Base-by-base conservation (phyloP, 2,113 vertebrate species). In the Strix aluco region DNA sequence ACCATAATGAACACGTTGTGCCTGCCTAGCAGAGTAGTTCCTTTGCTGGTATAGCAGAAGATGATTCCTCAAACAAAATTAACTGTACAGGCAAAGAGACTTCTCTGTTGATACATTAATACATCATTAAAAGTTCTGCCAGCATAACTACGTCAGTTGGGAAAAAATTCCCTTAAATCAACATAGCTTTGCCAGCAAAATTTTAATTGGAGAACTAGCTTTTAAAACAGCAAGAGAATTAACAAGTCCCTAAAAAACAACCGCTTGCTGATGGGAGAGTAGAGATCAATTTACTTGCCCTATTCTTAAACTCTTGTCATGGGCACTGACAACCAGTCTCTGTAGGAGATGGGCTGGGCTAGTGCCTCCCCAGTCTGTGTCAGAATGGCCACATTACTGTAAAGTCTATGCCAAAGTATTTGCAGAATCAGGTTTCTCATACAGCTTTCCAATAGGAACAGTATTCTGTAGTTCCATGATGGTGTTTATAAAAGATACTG, bases 151-250 rank as follows among this genome's bases (percentile, higher is more conserved):
- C 75, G 81, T 93, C 88, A 90, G 22, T 4, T 84, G 92, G 85
- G 78, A 77, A 93, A 94, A 90, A 93, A 73, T 11, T 93, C 81
- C 46, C 79, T 67, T 90, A 93, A 93, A 92, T 42, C 51, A 96
- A 62, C 15, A 47, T 38, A 70, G 79, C 74, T 92, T 80, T 70
- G 49, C 81, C 93, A 95, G 94, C 58, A 96, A 96, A 88, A 94
- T 70, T 92, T 84, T 90, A 92, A 96, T 94, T 95, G 87, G 74
- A 83, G 46, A 61, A 8, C 23, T 71, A 90, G 81, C 32, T 83
- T 93, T 92, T 90, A 75, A 85, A 95, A 85, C 66, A 90, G 69
- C 83, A 89, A 90, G 81, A 87, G 67, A 91, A 90, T 90, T 93
- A 95, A 36, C 36, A 77, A 65, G 27, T 65, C 54, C 74, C 74